phyloP scores from a whole-genome alignment of 2,797 vertebrate species.

The Pempheris klunzingeri region DNA sequence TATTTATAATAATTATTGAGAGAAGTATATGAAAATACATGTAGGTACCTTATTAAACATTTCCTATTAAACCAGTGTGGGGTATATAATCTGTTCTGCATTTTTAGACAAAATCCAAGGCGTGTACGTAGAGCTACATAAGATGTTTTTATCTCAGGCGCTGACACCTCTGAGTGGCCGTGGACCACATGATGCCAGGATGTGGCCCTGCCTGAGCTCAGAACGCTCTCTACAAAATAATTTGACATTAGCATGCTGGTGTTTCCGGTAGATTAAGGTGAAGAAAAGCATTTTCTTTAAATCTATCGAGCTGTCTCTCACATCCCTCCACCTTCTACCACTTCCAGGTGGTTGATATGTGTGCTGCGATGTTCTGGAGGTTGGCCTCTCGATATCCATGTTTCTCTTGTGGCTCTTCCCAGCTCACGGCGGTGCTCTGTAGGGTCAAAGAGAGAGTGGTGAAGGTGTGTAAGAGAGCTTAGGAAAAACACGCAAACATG shows the following conservation, averaged over 20 bases:
- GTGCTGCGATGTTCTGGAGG: slow-evolving; percentile 30
- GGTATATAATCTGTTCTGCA: neutral
- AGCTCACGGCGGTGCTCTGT: slow-evolving; percentile 25
- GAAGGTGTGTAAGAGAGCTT: slow-evolving; percentile 17
- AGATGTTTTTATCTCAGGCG: slow-evolving; percentile 11
- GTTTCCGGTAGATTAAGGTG: neutral
- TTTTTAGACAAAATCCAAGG: neutral
- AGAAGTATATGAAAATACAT: neutral
- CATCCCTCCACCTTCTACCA: neutral
- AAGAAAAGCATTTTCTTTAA: neutral
- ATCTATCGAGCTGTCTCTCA: neutral
- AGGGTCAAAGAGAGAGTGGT: slow-evolving; percentile 41
- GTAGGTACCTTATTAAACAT: neutral
- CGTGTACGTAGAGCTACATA: neutral
- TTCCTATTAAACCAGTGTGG: neutral
- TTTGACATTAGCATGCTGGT: neutral
- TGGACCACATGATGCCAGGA: slow-evolving; percentile 1
- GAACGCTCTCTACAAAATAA: slow-evolving; percentile 24
- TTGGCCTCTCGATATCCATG: slow-evolving; percentile 10
- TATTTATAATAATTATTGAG: neutral
- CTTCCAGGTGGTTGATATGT: slow-evolving; percentile 3
- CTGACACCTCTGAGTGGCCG: slow-evolving; percentile 24
- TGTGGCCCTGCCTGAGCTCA: slow-evolving; percentile 38
- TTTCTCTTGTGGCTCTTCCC: slow-evolving; percentile 1
- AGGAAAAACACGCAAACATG: neutral